Evolutionary conservation across 1,140 invertebrate genomes (phyloP), one percentile per base, ranked within the genome.

Genomic region (Trissolcus basalis): DNA sequence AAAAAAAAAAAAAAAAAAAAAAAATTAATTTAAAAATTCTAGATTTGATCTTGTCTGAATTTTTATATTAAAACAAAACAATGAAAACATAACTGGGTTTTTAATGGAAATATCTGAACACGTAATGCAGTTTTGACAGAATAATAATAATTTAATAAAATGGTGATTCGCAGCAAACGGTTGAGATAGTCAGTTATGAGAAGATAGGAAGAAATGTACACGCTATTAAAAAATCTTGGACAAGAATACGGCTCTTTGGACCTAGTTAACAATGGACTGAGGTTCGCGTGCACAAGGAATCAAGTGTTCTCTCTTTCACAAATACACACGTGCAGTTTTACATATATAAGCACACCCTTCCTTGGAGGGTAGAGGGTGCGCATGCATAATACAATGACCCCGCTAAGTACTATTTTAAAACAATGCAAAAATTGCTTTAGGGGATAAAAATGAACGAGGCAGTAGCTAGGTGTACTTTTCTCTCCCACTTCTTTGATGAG

Each of bases 321-420:
- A 71, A 81, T 80, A 83, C 82, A 81, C 80, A 79, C 68, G 63
- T 70, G 64, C 71, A 74, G 49, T 69, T 65, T 71, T 56, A 60
- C 73, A 61, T 50, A 68, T 19, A 79, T 70, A 73, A 77, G 76
- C 69, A 72, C 61, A 73, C 68, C 72, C 72, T 77, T 69, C 64
- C 59, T 72, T 73, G 74, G 72, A 81, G 80, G 79, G 74, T 71
- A 69, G 79, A 81, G 84, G 83, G 84, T 81, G 86, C 83, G 83
- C 87, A 89, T 89, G 87, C 87, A 89, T 89, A 89, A 89, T 89
- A 89, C 87, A 89, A 89, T 89, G 87, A 89, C 87, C 87, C 85
- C 85, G 87, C 86, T 89, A 89, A 89, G 87, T 89, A 89, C 87
- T 88, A 89, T 89, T 89, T 89, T 88, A 89, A 89, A 89, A 89